phyloP scores from a whole-genome alignment of 1,140 invertebrate species.

The Asobara japonica region DNA sequence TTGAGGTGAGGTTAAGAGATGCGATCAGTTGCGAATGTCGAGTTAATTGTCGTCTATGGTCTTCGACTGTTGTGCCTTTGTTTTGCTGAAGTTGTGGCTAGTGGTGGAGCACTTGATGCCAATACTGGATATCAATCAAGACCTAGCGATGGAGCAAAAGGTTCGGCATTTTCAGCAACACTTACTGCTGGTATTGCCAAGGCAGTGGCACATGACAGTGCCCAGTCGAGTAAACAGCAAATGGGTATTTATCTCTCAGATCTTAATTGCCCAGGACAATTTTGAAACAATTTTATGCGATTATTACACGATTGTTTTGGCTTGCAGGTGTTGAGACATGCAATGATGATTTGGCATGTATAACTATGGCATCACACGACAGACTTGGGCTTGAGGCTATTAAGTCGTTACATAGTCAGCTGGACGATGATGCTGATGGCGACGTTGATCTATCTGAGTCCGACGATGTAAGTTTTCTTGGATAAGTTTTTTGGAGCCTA shows the following conservation, averaged over 20 bases:
- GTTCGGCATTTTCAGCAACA: conserved; percentile 54
- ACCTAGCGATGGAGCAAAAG: conserved; percentile 21
- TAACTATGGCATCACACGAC: conserved; percentile 78
- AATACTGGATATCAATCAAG: conserved; percentile 51
- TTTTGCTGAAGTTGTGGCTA: conserved; percentile 46
- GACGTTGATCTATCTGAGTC: conserved; percentile 94
- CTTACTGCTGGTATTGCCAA: conserved; percentile 61
- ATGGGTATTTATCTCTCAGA: conserved; percentile 16
- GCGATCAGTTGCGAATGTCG: conserved; percentile 43
- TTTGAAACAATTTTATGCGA: too few relatives aligned
- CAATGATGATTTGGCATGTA: conserved; percentile 78
- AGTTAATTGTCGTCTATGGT: conserved; percentile 54
- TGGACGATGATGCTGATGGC: conserved; percentile 95
- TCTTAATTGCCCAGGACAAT: conserved; percentile 24
- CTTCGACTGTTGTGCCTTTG: conserved; percentile 57
- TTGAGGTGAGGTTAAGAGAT: conserved; percentile 19
- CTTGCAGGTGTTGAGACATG: conserved; percentile 63
- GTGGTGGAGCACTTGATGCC: conserved; percentile 59
- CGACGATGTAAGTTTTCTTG: conserved; percentile 82
- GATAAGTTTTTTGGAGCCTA: conserved; percentile 15
- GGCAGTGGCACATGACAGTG: conserved; percentile 58
- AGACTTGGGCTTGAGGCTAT: conserved; percentile 89
- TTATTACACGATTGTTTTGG: too few relatives aligned
- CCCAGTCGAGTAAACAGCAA: conserved; percentile 44
- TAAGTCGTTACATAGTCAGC: conserved; percentile 83